Evolutionary conservation across 2,797 vertebrate genomes (phyloP).

Genomic region (Phoeniculus purpureus): DNA sequence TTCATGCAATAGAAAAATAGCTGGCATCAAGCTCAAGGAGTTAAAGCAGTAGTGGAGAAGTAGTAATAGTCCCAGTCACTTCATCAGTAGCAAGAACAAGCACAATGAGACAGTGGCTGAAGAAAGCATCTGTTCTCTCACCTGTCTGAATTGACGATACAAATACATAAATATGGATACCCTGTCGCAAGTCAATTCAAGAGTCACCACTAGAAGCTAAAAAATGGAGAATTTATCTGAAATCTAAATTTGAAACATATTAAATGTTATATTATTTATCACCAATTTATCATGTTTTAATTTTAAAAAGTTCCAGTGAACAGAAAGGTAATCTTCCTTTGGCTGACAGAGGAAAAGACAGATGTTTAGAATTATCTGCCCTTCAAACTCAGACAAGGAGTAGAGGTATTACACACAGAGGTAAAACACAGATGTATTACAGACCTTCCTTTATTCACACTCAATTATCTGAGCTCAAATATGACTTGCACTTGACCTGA

Average conservation of each 20-base stretch:
- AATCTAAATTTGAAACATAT: background rate
- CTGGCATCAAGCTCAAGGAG: background rate
- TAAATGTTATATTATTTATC: background rate
- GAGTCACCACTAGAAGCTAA: background rate
- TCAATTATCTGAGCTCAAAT: background rate
- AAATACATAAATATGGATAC: background rate
- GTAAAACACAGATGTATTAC: no score
- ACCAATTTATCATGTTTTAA: background rate
- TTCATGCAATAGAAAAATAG: background rate
- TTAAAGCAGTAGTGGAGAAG: background rate
- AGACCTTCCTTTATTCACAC: background rate
- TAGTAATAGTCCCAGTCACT: background rate
- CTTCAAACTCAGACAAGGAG: background rate
- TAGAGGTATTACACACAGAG: background rate
- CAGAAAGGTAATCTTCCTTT: background rate
- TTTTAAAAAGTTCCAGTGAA: background rate
- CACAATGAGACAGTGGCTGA: background rate
- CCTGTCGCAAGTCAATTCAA: background rate
- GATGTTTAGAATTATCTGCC: background rate
- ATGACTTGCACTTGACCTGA: background rate
- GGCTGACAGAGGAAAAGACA: background rate
- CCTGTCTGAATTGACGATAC: background rate
- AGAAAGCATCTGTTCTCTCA: background rate
- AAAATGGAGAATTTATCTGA: background rate
- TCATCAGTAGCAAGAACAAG: background rate